Evolutionary conservation across 1,140 invertebrate genomes (phyloP), one percentile per base, ranked within the genome.

Genomic region (Halesus radiatus): DNA sequence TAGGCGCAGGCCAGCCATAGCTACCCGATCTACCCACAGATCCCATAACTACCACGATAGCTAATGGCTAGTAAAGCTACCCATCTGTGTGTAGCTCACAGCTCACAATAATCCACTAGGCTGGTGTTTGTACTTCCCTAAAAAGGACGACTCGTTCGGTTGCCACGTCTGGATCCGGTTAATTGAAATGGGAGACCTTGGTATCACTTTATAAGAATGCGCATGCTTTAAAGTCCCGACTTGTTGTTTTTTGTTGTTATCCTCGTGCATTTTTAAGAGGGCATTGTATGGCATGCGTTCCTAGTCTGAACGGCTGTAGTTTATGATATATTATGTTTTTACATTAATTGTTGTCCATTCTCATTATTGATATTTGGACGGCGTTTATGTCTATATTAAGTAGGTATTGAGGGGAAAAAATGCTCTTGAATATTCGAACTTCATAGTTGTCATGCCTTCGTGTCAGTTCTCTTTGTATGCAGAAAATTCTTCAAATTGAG

Each of bases 101-200:
- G 37, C 53, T 50, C 54, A 78, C 78, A 54, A 54, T 54, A 50
- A 74, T 58, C 52, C 15, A 15, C 20, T 37, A 13, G 10, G 18
- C 52, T 32, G 15, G 52, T 23, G 56, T 26, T 15, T 60, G 32
- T 58, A 58, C 52, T 77, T 53, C 76, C 62, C 62, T 78, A 78
- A 78, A 78, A 78, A 78, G 76, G 76, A 54, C 60, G 37, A 26
- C 37, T 18, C 13, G 23, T 52, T 68, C 50, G 76, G 13, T 53
- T 50, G 53, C 76, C 18, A 37, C 62, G 76, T 68, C 76, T 78
- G 60, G 76, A 20, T 78, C 76, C 62, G 76, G 76, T 78, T 78
- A 78, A 78, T 78, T 78, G 76, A 78, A 78, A 78, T 78, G 76
- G 50, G 64, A 54, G 64, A 68, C 76, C 76, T 78, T 78, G 62